Evolutionary conservation across 2,888 invertebrate genomes (phyloP).

Genomic region (Cenopis cana): DNA sequence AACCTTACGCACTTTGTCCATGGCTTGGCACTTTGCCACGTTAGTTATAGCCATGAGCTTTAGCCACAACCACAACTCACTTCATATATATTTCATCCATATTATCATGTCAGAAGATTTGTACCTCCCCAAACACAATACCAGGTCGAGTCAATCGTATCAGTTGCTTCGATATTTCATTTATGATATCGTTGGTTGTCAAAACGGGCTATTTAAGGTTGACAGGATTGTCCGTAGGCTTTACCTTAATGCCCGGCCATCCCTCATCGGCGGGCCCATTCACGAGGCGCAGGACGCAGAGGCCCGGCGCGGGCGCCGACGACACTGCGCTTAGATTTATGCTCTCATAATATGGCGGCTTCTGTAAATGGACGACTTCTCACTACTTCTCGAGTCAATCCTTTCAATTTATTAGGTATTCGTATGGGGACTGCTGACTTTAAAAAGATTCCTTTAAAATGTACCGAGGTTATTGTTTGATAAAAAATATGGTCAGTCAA

Average conservation of each 20-base stretch:
- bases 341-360: slow-evolving; percentile 74
- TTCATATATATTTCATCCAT: slow-evolving; percentile 7
- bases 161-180: slow-evolving; percentile 77
- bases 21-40: background rate
- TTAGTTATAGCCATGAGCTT: background rate
- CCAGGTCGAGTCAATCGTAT: slow-evolving; percentile 57
- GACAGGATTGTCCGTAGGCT: slow-evolving; percentile 63
- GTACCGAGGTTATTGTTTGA: slow-evolving; percentile 73
- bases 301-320: slow-evolving; percentile 57
- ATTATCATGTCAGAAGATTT: slow-evolving; percentile 39
- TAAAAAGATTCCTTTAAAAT: slow-evolving; percentile 64
- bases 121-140: slow-evolving; percentile 36
- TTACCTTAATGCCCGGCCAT: slow-evolving; percentile 66
- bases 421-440: slow-evolving; percentile 61
- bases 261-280: slow-evolving; percentile 77
- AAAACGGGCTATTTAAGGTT: slow-evolving; percentile 70
- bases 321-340: slow-evolving; percentile 82
- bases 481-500: slow-evolving; percentile 65
- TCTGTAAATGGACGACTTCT: slow-evolving; percentile 80
- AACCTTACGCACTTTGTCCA: slow-evolving; percentile 1
- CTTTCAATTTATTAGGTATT: slow-evolving; percentile 79
- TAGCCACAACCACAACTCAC: background rate
- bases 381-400: slow-evolving; percentile 74
- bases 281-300: slow-evolving; percentile 54
- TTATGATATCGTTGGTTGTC: slow-evolving; percentile 78